phyloP scores from a whole-genome alignment of 1,140 invertebrate genomes.

The Calosoma granatense region DNA sequence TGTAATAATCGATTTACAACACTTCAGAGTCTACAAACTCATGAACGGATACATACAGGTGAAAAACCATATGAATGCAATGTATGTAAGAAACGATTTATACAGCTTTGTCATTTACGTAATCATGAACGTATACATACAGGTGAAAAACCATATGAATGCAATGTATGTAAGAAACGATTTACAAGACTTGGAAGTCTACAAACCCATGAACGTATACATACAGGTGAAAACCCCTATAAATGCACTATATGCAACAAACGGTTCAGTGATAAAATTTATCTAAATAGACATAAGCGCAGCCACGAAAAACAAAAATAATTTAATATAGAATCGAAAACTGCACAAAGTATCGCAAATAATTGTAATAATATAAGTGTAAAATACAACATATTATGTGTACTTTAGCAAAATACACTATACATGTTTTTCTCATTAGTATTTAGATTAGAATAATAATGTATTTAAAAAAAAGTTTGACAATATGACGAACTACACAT shows the following conservation, averaged over 20 bases:
- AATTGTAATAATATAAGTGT: no score
- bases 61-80: constrained; percentile 36
- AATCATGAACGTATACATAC: constrained; percentile 20
- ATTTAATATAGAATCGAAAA: no score
- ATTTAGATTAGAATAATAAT: no score
- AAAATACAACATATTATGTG: no score
- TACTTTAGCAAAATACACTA: no score
- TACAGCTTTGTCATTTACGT: constrained; percentile 33
- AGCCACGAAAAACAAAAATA: no score
- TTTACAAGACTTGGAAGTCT: constrained; percentile 36
- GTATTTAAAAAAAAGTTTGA: no score
- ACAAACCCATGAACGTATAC: constrained; percentile 14
- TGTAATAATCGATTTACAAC: constrained; percentile 38
- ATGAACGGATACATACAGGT: constrained; percentile 23
- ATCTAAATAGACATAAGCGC: no score
- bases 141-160: constrained; percentile 35
- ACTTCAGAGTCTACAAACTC: constrained; percentile 29
- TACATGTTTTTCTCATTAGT: no score
- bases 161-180: constrained; percentile 35
- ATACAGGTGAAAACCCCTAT: constrained; percentile 34
- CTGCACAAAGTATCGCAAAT: no score
- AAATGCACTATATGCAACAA: constrained; percentile 38
- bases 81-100: constrained; percentile 36
- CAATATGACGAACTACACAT: no score
- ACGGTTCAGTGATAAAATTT: no score